Conservation (phyloP, 2,888 invertebrate species). For the Pammene fasciana region DNA sequence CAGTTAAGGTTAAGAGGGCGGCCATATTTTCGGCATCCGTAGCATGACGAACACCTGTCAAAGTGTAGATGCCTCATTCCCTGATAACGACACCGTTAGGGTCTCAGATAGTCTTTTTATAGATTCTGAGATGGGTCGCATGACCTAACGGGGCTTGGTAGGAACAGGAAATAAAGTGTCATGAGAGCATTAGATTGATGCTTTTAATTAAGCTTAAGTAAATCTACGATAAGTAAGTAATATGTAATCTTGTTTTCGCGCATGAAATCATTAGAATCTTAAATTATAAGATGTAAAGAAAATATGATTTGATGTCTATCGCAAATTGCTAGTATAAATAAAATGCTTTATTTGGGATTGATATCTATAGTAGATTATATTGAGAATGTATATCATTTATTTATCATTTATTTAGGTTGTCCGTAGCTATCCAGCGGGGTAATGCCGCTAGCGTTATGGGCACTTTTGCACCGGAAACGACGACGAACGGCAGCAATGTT, state of each 20-base stretch:
- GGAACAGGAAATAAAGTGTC: slow-evolving; percentile 2
- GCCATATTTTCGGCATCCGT: slow-evolving; percentile 46
- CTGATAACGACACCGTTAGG: slow-evolving; percentile 14
- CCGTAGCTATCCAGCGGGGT: too few species aligned
- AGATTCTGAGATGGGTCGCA: not conserved
- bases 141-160: slow-evolving; percentile 3
- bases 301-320: too few species aligned
- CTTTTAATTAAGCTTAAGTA: not conserved
- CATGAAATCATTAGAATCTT: too few species aligned
- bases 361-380: too few species aligned
- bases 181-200: slow-evolving; percentile 5
- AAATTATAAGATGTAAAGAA: too few species aligned
- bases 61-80: slow-evolving; percentile 44
- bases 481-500: too few species aligned
- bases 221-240: not conserved
- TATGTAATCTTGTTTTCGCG: not conserved
- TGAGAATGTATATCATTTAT: too few species aligned
- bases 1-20: slow-evolving; percentile 53
- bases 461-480: too few species aligned
- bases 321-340: too few species aligned
- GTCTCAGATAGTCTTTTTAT: not conserved
- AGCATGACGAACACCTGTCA: slow-evolving; percentile 55
- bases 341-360: too few species aligned
- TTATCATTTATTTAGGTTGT: too few species aligned
- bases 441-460: too few species aligned